A percentile compares a stretch with the other conserved stretches of the same genome.
These are phyloP conservation scores for Eucera pruinosa DNA, from an alignment of 2,888 invertebrate genomes.

Conservation along the genomic window DNA sequence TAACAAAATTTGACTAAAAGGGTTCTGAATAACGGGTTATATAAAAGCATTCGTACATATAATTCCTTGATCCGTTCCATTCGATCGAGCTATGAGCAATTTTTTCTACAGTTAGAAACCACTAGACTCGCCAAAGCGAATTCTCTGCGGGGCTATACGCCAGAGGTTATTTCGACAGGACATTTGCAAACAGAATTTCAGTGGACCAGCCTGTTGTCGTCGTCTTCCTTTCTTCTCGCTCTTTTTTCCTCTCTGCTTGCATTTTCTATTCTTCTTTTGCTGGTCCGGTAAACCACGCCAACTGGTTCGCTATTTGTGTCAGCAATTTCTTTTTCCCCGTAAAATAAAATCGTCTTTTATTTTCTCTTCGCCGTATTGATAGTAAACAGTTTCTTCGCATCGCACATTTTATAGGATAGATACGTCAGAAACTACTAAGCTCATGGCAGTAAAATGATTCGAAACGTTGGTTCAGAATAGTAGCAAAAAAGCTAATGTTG, in stretches of 20 bases:
- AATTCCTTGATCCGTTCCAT: conserved; percentile 19
- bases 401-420: no score
- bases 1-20: no score
- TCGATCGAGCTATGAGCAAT: conserved; percentile 13
- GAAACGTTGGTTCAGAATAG: no score
- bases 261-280: conserved; percentile 5
- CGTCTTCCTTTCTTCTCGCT: background rate
- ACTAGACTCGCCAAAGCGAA: conserved; percentile 44
- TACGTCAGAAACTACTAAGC: no score
- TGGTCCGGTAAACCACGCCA: conserved; percentile 4
- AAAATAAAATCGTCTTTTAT: background rate
- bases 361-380: background rate
- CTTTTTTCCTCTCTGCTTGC: background rate
- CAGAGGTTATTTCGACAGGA: conserved; percentile 55
- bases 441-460: no score
- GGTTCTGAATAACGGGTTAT: no score
- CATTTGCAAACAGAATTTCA: conserved; percentile 63
- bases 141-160: conserved; percentile 44
- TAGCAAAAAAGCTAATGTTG: no score
- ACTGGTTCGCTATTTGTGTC: conserved; percentile 8
- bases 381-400: background rate
- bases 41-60: background rate
- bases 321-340: background rate
- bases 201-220: conserved; percentile 38
- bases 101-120: conserved; percentile 42